Evolutionary conservation across 2,113 vertebrate species (phyloP), one percentile per base, ranked within the genome.

Genomic region (Alces alces): DNA sequence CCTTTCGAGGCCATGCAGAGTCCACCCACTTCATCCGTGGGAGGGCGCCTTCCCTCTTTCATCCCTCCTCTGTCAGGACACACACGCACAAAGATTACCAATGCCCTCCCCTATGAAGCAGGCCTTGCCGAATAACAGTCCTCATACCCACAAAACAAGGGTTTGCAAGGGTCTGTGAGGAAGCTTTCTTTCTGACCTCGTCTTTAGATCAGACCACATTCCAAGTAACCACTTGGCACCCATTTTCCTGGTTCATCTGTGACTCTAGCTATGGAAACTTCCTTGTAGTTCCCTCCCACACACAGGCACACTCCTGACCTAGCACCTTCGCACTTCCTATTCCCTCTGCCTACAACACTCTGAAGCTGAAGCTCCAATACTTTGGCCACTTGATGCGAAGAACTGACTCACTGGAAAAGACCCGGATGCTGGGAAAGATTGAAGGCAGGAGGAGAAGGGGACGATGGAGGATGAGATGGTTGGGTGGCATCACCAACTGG

Each of bases 61-160:
- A 14, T 16, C 47, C 76, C 47, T 83, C 28, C 57, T 47, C 45
- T 66, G 21, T 47, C 58, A 66, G 54, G 66, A 83, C 28, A 79
- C 36, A 64, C 1, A 11, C 25, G 13, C 15, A 3, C 19, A 8
- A 10, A 14, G 13, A 30, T 43, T 6, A 8, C 7, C 10, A 13
- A 23, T 5, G 5, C 8, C n/a, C 25, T 21, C 21, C 14, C 33
- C 14, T 66, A 25, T 21, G 36, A 7, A 84, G 54, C 33, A 39
- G 50, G 64, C 2, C 43, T 85, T 57, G 57, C 23, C 55, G 11
- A 92, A 13, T 76, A 39, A 79, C 3, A 66, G 33, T 86, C 43
- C 21, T 11, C 73, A 87, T 2, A 30, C 45, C 16, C 12, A 39
- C 6, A 27, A 83, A 55, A 86, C 55, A 84, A 47, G 93, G 39